Conservation (phyloP, 2,797 vertebrate genomes). For the Clangula hyemalis region DNA sequence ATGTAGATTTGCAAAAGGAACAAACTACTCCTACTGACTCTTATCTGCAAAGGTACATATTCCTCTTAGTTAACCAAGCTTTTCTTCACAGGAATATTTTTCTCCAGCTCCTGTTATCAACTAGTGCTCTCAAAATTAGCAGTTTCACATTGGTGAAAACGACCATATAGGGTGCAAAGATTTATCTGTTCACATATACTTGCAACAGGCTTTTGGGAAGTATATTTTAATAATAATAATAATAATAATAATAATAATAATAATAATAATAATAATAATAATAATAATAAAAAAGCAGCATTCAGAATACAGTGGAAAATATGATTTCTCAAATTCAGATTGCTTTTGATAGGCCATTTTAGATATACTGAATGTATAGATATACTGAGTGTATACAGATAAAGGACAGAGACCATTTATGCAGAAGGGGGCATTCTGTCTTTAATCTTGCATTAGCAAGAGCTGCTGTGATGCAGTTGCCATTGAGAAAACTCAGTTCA, state of each 20-base stretch:
- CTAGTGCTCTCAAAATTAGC: background rate
- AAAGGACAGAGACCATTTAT: background rate
- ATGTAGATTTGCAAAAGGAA: background rate
- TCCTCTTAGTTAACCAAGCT: background rate
- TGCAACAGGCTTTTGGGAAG: background rate
- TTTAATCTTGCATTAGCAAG: background rate
- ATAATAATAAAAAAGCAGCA: background rate
- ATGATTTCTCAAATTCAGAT: background rate
- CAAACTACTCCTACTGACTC: accelerated
- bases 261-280: background rate
- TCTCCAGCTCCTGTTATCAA: background rate
- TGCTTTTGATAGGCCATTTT: background rate
- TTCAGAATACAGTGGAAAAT: background rate
- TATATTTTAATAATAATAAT: background rate
- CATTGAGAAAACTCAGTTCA: slow-evolving; percentile 5
- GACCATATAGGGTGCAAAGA: background rate
- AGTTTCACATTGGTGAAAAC: background rate
- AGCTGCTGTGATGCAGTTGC: background rate
- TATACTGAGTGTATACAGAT: background rate
- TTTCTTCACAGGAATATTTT: background rate
- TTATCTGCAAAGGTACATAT: background rate
- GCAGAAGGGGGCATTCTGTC: background rate
- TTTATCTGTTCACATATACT: background rate
- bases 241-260: background rate
- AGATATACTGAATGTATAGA: background rate